A percentile compares a stretch with the other conserved stretches of the same genome.
phyloP scores from a whole-genome alignment of 2,888 invertebrate genomes.

The Caenorhabditis zanzibari region DNA sequence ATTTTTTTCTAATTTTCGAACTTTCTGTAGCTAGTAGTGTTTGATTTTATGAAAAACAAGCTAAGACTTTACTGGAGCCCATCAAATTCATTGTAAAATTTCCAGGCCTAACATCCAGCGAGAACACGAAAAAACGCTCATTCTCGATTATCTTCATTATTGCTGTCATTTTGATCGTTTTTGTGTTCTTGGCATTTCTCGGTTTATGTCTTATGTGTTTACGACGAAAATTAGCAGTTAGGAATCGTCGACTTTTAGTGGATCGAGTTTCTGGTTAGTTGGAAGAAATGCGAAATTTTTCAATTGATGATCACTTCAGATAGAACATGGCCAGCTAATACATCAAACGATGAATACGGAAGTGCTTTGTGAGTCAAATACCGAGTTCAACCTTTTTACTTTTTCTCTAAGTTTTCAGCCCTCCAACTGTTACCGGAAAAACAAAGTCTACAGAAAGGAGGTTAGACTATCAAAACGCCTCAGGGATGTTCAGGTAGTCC shows the following conservation, averaged over 20 bases:
- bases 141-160: slow-evolving; percentile 45
- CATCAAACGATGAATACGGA: slow-evolving; percentile 36
- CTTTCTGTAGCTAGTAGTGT: no score
- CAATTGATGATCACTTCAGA: not conserved
- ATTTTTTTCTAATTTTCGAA: no score
- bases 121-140: slow-evolving; percentile 23
- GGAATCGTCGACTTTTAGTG: slow-evolving; percentile 30
- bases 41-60: no score
- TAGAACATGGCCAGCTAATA: slow-evolving; percentile 33
- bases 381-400: no score
- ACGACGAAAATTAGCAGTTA: slow-evolving; percentile 2
- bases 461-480: not conserved
- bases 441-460: not conserved
- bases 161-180: slow-evolving; percentile 24
- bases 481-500: slow-evolving; percentile 2
- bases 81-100: not conserved
- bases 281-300: not conserved
- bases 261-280: slow-evolving; percentile 43
- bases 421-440: not conserved
- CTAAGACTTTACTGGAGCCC: not conserved
- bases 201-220: slow-evolving; percentile 34
- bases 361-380: slow-evolving; percentile 17
- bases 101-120: slow-evolving; percentile 10
- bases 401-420: slow-evolving; percentile 5
- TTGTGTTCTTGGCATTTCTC: slow-evolving; percentile 17